A percentile compares a stretch with the other conserved stretches of the same genome.
phyloP scores from a whole-genome alignment of 2,888 invertebrate species.

The Noctua janthe region DNA sequence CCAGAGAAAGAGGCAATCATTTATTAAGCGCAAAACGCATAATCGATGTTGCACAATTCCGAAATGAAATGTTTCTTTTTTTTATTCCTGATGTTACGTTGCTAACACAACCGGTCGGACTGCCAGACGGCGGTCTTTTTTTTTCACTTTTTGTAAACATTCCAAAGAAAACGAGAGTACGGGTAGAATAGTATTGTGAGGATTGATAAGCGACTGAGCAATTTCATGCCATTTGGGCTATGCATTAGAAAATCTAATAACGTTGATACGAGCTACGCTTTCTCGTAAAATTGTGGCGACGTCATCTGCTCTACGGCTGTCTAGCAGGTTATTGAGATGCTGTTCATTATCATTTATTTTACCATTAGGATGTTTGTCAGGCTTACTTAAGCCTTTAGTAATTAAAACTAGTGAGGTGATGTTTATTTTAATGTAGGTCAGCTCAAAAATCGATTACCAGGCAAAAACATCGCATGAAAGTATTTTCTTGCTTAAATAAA shows the following conservation, averaged over 20 bases:
- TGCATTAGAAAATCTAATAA: conserved; percentile 70
- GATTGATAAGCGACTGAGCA: conserved; percentile 71
- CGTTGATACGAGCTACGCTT: conserved; percentile 71
- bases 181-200: conserved; percentile 67
- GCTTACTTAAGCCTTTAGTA: background rate
- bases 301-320: conserved; percentile 26
- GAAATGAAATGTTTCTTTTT: conserved; percentile 70
- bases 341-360: background rate
- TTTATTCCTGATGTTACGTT: conserved; percentile 69
- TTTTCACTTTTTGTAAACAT: conserved; percentile 71
- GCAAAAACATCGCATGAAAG: background rate
- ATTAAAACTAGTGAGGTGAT: background rate
- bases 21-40: conserved; percentile 64
- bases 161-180: conserved; percentile 78
- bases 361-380: background rate
- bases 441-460: background rate
- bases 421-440: conserved; percentile 4
- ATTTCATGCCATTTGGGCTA: conserved; percentile 79
- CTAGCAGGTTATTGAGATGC: conserved; percentile 10
- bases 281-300: conserved; percentile 72
- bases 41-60: conserved; percentile 72
- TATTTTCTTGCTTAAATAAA: background rate
- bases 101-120: conserved; percentile 66
- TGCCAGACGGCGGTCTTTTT: conserved; percentile 52
- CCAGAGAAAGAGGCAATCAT: conserved; percentile 57